Percentiles rank a stretch among this genome's conserved stretches.
Conservation (phyloP, 2,797 vertebrate species). For the Pristis pectinata region DNA sequence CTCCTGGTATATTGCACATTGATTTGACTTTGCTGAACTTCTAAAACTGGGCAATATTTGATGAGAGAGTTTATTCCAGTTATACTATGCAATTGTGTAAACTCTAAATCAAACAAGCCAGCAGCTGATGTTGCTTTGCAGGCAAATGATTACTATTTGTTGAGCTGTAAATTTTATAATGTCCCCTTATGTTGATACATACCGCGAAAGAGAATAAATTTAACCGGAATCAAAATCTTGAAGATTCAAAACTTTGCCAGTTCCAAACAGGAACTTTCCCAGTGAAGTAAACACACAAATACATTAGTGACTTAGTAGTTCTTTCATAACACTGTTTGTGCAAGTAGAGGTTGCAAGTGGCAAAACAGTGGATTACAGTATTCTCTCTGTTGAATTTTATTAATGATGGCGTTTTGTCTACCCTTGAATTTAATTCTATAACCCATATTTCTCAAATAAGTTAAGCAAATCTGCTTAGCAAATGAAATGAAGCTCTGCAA, state of each 20-base stretch:
- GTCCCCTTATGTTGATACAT: neutral
- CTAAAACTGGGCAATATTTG: neutral
- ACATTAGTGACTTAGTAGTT: neutral
- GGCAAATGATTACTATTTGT: slow-evolving; percentile 13
- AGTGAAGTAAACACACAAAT: slow-evolving; percentile 7
- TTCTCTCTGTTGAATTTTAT: neutral
- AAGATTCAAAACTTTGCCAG: slow-evolving; percentile 10
- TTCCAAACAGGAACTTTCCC: slow-evolving; percentile 18
- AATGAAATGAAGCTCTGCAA: neutral
- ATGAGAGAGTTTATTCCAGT: neutral
- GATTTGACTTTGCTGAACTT: neutral
- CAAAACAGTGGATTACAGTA: neutral
- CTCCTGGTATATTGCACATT: neutral
- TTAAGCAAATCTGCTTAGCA: neutral
- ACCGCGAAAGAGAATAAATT: neutral
- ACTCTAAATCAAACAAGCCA: neutral
- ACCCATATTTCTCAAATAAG: neutral
- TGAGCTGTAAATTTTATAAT: neutral
- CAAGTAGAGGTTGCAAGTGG: neutral
- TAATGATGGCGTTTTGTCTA: neutral
- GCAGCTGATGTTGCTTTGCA: neutral
- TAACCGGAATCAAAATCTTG: neutral
- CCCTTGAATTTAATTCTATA: neutral
- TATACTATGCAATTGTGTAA: neutral
- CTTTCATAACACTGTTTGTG: slow-evolving; percentile 21